Evolutionary conservation across 2,797 vertebrate species (phyloP), one percentile per base, ranked within the genome.

Genomic region (Rhinogobio ventralis): DNA sequence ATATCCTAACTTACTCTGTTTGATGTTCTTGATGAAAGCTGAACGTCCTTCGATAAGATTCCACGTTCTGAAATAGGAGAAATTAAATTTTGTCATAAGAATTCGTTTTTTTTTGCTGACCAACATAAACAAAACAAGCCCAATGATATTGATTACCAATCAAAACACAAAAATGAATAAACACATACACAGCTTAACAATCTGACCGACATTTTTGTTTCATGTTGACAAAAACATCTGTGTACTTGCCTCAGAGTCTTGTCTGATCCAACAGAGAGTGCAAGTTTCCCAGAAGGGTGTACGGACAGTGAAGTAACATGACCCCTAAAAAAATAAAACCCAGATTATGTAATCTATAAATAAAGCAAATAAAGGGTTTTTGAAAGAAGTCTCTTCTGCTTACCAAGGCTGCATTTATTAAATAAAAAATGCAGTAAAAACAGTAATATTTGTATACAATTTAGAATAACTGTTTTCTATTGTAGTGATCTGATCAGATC

Each of bases 21-120:
- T 99, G 89, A 99, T 95, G 88, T 98, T 99, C 95, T 99, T 99
- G 91, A 99, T 96, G 89, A 99, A 99, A 28, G 98, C 98, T 1
- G 97, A 96, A 91, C 97, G 93, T 91, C 98, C 98, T 73, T 96
- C 96, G 71, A 95, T 94, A 77, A 99, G 97, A 93, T 99, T 99
- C 98, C 98, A 99, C 0, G 98, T 99, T 93, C 98, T 99, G 73
- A 5, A 83, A 84, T 14, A 9, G 8, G 49, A 88, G 36, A 0
- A 85, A 68, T 7, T 0, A 4, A 20, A 71, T 57, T n/a, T n/a
- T 9, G 14, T 13, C 15, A 55, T 17, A 0, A 55, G 7, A 75
- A 57, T 53, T 5, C 11, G 3, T n/a, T 8, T 3, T 25, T 39
- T 19, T 19, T 20, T 15, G 55, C 9, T 66, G 10, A 49, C 20